Base-by-base conservation (phyloP, 92 coral and sea anemone genomes). In the Anthopleura xanthogrammica region DNA sequence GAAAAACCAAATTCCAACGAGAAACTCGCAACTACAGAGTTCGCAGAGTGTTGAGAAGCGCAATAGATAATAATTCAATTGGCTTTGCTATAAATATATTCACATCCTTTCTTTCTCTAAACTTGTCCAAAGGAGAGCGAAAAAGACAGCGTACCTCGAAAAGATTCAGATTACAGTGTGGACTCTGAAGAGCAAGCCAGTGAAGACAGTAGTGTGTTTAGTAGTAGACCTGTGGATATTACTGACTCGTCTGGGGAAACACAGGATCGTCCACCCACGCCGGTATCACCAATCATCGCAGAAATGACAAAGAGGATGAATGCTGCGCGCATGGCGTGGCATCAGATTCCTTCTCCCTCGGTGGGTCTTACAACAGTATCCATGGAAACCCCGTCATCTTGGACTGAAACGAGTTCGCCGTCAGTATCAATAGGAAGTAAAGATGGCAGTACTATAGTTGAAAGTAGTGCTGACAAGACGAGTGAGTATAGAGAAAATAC, bases 241-340 rank as follows among this genome's bases (percentile, higher is more conserved):
- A 78, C 85, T 41, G 94, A 91, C 40, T 86, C 95, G 39, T 85
- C 94, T 0, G 81, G 92, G 1, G 94, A 93, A 11, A 80, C 89
- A 22, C 93, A 87, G 66, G 96, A 85, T 65, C 82, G 98, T 41
- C 93, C 90, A 73, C 92, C 92, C 4, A 86, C 95, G 56, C 94
- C 94, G 64, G 95, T 91, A 46, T 94, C 98, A 70, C 97, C 95
- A 23, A 86, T 87, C 20, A 56, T 55, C 40, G 85, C 78, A 24
- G 94, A 93, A 77, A 90, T 94, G 89, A 77, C 75, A 40, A 93
- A 90, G 87, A 94, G 93, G 78, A 85, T 96, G 97, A 91, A 82
- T 52, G 97, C 97, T 36, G 95, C 98, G 20, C 79, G 88, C 48
- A 92, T 89, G 68, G 95, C 95, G 1, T 96, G 98, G 98, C 92